Base-by-base conservation (phyloP, 2,888 invertebrate genomes). In the Xestoiulus laeticollis region DNA sequence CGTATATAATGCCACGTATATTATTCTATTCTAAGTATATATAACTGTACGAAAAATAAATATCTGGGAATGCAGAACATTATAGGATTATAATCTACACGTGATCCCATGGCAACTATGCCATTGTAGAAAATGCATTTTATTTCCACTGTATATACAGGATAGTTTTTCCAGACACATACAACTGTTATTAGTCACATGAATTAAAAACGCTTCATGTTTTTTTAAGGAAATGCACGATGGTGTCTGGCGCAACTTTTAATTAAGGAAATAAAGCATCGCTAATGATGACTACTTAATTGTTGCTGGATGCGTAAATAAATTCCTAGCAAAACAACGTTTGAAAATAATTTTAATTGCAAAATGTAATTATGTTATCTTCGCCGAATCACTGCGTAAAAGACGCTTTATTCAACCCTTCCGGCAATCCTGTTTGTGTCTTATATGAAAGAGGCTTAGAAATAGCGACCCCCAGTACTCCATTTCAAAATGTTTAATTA, bases 271-370 rank as follows among this genome's bases (percentile, higher is more conserved):
- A 68, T 68, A 68, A 68, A 68, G 22, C 68, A 68, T 68, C 68
- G 68, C 68, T 68, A 68, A 68, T 68, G 68, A 68, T 68, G 68
- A 68, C 68, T 68, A 26, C 68, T 68, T 68, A 68, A 68, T 68
- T 68, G 68, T 68, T 12, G 68, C 22, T 68, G 68, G 26, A 68
- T 68, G 68, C 68, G 68, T 26, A 68, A 22, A 68, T 68, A 68
- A 68, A 68, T 68, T 68, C 68, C 22, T 8, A 10, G 22, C 68
- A 68, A 68, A 68, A 68, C 22, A 26, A 68, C 22, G 68, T 68
- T 68, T 68, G 68, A 68, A 68, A 68, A 68, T 68, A 68, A 68
- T 68, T 68, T 68, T 68, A 68, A 68, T 68, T 68, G 68, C 68
- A 26, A 68, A 68, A 68, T 68, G 68, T 26, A 68, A 68, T 68